phyloP scores from a whole-genome alignment of 1,140 invertebrate species.

The Dendroctonus ponderosae region DNA sequence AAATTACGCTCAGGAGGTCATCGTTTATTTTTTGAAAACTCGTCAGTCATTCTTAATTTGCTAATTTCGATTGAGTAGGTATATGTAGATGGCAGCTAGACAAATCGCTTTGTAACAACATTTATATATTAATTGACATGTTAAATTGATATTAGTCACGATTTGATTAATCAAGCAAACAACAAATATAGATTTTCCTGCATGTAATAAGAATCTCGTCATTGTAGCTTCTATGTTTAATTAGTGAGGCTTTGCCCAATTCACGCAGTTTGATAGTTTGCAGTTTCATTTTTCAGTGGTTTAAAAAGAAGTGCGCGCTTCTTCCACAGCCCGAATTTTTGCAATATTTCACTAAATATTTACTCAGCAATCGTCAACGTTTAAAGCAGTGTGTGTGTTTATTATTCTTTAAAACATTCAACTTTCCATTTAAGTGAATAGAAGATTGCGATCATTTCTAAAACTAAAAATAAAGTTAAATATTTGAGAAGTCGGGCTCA shows the following conservation, averaged over 20 bases:
- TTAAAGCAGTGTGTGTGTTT: too few species aligned
- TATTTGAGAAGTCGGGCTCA: too few species aligned
- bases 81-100: background rate
- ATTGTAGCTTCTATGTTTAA: background rate
- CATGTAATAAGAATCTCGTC: constrained; percentile 14
- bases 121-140: background rate
- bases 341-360: too few species aligned
- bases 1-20: too few species aligned
- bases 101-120: background rate
- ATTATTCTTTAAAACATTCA: too few species aligned
- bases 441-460: too few species aligned
- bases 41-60: background rate
- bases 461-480: too few species aligned
- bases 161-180: constrained; percentile 11
- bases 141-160: constrained; percentile 13
- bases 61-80: background rate
- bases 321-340: too few species aligned
- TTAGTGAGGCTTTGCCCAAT: background rate
- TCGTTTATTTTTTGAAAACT: too few species aligned
- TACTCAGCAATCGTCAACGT: too few species aligned
- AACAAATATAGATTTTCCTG: constrained; percentile 25
- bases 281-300: background rate
- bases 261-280: background rate
- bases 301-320: too few species aligned
- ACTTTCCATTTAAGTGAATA: too few species aligned